Conservation (phyloP, 2,888 invertebrate genomes). For the Gymnosoma rotundatum region DNA sequence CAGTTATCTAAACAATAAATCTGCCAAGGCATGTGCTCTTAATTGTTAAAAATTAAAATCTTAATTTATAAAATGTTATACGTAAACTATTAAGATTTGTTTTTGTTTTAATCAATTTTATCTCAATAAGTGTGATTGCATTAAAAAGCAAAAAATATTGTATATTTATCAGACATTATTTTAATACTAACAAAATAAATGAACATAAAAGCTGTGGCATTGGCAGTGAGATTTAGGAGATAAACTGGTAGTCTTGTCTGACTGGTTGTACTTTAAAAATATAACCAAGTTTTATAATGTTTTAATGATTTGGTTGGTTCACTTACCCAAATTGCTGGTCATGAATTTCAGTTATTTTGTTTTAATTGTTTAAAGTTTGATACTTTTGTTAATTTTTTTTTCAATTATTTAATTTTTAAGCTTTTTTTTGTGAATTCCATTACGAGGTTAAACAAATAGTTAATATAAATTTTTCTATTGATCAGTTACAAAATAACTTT, state of each 20-base stretch:
- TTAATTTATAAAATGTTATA: no score
- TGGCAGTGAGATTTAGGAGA: slow-evolving; percentile 28
- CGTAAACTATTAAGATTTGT: background rate
- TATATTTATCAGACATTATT: background rate
- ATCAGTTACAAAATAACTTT: no score
- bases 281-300: background rate
- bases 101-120: background rate
- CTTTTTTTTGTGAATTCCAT: slow-evolving; percentile 36
- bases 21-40: background rate
- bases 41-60: no score
- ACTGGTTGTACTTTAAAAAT: background rate
- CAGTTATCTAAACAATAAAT: background rate
- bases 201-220: slow-evolving; percentile 35
- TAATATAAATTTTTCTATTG: no score
- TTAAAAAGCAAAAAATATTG: background rate
- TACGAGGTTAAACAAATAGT: slow-evolving; percentile 34
- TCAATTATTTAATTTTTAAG: no score
- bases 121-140: background rate
- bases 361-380: background rate
- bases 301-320: slow-evolving; percentile 28
- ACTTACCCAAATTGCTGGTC: slow-evolving; percentile 33
- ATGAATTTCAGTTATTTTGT: slow-evolving; percentile 7
- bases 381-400: slow-evolving; percentile 18
- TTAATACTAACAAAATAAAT: background rate
- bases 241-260: no score